phyloP scores from a whole-genome alignment of 2,888 invertebrate genomes.

The Tenthredo mesomela region DNA sequence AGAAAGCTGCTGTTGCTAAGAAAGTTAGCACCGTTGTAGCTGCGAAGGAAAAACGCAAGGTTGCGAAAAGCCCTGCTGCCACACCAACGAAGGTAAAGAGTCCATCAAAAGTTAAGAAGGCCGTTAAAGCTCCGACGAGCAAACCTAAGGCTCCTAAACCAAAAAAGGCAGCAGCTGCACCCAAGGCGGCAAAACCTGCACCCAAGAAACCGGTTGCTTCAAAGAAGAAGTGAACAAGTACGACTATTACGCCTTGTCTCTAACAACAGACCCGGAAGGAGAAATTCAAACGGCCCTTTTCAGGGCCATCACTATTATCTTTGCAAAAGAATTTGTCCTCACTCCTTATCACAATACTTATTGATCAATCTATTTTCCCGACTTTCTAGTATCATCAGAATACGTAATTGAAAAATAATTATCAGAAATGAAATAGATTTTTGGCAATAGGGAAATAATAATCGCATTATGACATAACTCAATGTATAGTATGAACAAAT shows the following conservation, averaged over 20 bases:
- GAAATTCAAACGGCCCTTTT: conserved; percentile 57
- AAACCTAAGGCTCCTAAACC: conserved; percentile 77
- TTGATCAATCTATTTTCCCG: not conserved
- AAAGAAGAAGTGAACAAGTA: conserved; percentile 46
- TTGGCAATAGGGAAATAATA: too few relatives aligned
- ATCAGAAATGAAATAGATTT: not conserved
- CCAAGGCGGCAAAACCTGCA: conserved; percentile 60
- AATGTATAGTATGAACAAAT: not conserved
- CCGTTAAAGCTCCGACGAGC: conserved; percentile 72
- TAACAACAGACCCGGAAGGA: conserved; percentile 20
- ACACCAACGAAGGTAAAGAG: conserved; percentile 58
- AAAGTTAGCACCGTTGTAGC: conserved; percentile 25
- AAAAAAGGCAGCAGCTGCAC: conserved; percentile 64
- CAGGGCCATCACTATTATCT: conserved; percentile 49
- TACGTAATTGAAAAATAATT: not conserved
- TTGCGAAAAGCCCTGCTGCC: conserved; percentile 17
- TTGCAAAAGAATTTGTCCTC: conserved; percentile 26
- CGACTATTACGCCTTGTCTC: conserved; percentile 3
- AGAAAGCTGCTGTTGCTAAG: conserved; percentile 38
- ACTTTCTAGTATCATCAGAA: not conserved
- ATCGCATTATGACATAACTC: too few relatives aligned
- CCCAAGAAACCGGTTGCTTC: conserved; percentile 55
- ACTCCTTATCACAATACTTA: not conserved
- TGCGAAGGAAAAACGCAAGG: conserved; percentile 42
- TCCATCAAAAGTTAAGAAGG: conserved; percentile 72